These are phyloP conservation scores for Campylomormyrus tamandua DNA, from an alignment of 2,113 vertebrate genomes.

Conservation along the genomic window DNA sequence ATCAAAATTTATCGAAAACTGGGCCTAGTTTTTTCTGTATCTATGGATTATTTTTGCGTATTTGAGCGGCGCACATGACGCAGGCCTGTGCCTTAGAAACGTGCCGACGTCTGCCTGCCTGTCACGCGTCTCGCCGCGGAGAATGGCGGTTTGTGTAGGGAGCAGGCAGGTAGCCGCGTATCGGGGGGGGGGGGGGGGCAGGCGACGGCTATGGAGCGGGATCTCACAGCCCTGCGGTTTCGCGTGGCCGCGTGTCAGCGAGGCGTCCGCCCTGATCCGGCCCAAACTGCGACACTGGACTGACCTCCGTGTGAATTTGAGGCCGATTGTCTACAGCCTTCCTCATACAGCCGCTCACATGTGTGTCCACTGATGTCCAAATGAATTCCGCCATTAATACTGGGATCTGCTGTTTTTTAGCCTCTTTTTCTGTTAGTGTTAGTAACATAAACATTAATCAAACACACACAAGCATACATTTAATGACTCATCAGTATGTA, in stretches of 20 bases:
- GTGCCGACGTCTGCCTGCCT: neutral
- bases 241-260: constrained; percentile 77
- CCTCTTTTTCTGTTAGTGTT: neutral
- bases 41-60: neutral
- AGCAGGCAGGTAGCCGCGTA: constrained; percentile 57
- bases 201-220: constrained; percentile 78
- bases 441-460: neutral
- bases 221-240: constrained; percentile 57
- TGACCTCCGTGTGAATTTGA: constrained; percentile 70
- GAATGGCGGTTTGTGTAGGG: neutral
- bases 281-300: constrained; percentile 78
- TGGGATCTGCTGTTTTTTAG: neutral
- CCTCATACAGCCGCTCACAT: constrained; percentile 78
- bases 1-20: neutral
- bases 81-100: neutral
- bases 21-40: neutral
- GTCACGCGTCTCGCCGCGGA: neutral
- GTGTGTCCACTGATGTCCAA: neutral
- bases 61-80: neutral
- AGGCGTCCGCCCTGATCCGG: constrained; percentile 84
- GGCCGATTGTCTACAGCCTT: constrained; percentile 82
- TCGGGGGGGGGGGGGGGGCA: constrained; percentile 82
- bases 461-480: neutral
- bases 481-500: neutral
- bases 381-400: neutral